Percentiles rank a stretch among this genome's conserved stretches.
These are phyloP conservation scores for Drosophila watanabei DNA, from an alignment of 1,140 invertebrate species.

Conservation along the genomic window DNA sequence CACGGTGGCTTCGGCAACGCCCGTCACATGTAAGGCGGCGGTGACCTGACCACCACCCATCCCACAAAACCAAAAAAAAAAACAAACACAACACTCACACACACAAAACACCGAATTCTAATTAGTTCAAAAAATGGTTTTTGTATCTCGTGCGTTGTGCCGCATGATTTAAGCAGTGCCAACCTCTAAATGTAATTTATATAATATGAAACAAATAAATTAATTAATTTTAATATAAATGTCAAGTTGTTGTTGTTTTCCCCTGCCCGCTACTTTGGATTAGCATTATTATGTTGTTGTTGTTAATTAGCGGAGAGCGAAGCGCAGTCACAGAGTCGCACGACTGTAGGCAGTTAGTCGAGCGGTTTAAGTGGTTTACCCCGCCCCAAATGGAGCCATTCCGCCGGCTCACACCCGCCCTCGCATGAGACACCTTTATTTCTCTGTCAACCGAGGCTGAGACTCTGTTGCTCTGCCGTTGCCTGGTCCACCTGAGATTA, in stretches of 20 bases:
- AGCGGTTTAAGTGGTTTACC: slow-evolving; percentile 63
- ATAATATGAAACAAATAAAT: slow-evolving; percentile 84
- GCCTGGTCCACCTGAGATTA: slow-evolving; percentile 73
- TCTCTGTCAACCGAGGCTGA: slow-evolving; percentile 29
- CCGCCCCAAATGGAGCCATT: slow-evolving; percentile 48
- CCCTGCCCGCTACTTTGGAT: slow-evolving; percentile 36
- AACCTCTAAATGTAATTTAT: slow-evolving; percentile 80
- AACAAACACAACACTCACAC: slow-evolving; percentile 19
- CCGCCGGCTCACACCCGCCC: slow-evolving; percentile 9
- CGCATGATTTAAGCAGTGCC: slow-evolving; percentile 52
- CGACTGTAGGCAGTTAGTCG: slow-evolving; percentile 46
- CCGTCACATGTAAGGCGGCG: slow-evolving; percentile 93
- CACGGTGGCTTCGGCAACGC: slow-evolving; percentile 97
- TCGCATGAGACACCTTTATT: slow-evolving; percentile 51
- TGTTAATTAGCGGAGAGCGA: slow-evolving; percentile 72
- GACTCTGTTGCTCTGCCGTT: slow-evolving; percentile 28
- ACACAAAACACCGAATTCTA: slow-evolving; percentile 57
- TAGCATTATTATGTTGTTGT: slow-evolving; percentile 65
- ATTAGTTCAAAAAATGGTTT: slow-evolving; percentile 74
- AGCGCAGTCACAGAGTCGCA: slow-evolving; percentile 20
- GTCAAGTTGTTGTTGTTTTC: slow-evolving; percentile 49
- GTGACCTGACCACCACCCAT: slow-evolving; percentile 4
- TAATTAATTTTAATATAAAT: slow-evolving; percentile 81
- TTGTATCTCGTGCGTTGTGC: slow-evolving; percentile 61
- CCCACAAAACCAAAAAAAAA: slow-evolving; percentile 5